phyloP scores from a whole-genome alignment of 30 jellyfish, hydroid and myxozoan species.

The Mastigias papua region DNA sequence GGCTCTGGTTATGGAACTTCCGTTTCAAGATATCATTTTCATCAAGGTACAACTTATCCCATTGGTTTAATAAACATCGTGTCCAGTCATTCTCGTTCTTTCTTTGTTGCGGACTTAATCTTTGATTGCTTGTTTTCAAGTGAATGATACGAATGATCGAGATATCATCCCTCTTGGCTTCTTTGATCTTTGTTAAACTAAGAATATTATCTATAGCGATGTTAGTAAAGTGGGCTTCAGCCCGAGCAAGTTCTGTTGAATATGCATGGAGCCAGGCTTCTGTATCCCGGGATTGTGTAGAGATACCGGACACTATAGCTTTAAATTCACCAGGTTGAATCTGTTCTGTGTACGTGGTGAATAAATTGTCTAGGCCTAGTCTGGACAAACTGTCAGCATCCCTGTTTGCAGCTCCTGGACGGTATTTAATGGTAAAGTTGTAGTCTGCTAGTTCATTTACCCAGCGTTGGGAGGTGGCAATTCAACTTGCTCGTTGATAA shows the following conservation, averaged over 20 bases:
- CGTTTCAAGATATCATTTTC: constrained; percentile 35
- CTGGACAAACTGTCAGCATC: constrained; percentile 72
- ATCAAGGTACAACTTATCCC: constrained; percentile 32
- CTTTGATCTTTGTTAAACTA: neutral
- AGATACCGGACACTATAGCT: neutral
- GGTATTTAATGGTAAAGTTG: constrained; percentile 61
- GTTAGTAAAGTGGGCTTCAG: neutral
- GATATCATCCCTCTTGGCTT: neutral
- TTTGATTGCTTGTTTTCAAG: neutral
- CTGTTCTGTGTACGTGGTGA: constrained; percentile 29
- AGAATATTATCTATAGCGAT: neutral
- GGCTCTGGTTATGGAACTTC: neutral
- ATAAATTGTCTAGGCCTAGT: neutral
- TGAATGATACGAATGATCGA: neutral
- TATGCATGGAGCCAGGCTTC: neutral
- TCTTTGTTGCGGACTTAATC: constrained; percentile 9
- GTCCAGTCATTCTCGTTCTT: constrained; percentile 14
- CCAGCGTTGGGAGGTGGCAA: constrained; percentile 62
- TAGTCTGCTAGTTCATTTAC: constrained; percentile 56
- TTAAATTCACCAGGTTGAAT: constrained; percentile 1
- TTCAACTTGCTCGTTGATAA: constrained; percentile 47
- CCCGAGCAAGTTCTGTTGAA: neutral
- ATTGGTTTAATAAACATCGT: constrained; percentile 15
- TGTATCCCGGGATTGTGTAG: neutral
- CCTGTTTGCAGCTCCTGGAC: constrained; percentile 56